Evolutionary conservation across 2,113 vertebrate genomes (phyloP).

Genomic region (Ia io): DNA sequence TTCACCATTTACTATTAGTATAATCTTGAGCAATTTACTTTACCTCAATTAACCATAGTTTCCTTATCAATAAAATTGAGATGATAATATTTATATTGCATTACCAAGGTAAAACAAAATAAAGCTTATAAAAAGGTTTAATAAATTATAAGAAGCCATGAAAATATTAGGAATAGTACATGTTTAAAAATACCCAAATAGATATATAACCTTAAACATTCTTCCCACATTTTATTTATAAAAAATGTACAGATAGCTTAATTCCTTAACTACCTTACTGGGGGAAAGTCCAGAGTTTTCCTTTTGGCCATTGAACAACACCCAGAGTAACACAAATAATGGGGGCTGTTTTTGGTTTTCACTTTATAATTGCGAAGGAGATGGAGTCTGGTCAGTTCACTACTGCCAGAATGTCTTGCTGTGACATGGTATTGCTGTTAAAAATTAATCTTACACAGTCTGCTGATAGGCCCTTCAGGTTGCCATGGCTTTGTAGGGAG

Average conservation of each 20-base stretch:
- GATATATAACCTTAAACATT: neutral
- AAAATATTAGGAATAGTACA: neutral
- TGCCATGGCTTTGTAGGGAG: neutral
- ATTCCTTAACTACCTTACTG: neutral
- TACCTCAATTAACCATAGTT: neutral
- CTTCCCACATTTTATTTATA: neutral
- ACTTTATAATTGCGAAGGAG: neutral
- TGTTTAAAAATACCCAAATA: neutral
- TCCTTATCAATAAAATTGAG: conserved; percentile 8
- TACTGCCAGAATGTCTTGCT: neutral
- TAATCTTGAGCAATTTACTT: conserved; percentile 13
- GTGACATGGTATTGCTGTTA: neutral
- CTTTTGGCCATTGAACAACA: neutral
- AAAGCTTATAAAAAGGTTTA: neutral
- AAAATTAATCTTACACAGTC: neutral
- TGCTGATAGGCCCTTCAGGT: neutral
- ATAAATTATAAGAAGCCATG: neutral
- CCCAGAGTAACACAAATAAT: neutral
- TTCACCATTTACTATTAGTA: neutral
- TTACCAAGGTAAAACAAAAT: neutral
- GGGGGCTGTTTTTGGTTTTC: neutral
- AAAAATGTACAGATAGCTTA: neutral
- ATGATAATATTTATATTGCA: neutral
- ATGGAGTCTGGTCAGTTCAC: neutral
- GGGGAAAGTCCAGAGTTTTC: neutral